phyloP scores from a whole-genome alignment of 2,113 vertebrate genomes.

The Limnothrissa miodon region DNA sequence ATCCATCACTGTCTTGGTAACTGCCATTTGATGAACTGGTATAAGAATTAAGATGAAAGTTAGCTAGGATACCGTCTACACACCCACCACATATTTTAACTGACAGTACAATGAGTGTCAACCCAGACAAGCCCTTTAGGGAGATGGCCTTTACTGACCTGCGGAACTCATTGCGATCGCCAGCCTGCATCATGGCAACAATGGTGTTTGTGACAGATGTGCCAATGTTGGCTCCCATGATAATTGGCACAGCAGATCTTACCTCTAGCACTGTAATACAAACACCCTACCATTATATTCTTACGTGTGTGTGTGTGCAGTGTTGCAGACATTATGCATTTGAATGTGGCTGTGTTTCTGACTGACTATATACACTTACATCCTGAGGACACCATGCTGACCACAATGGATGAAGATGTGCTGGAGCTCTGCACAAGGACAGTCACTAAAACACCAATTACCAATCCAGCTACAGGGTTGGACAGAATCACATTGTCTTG shows the following conservation, averaged over 20 bases:
- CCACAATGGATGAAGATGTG: constrained; percentile 92
- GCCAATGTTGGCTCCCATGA: constrained; percentile 97
- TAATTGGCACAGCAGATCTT: constrained; percentile 83
- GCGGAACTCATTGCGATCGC: constrained; percentile 90
- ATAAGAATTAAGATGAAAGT: no score
- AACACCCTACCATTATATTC: not conserved
- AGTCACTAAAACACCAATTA: constrained; percentile 94
- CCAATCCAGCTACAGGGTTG: constrained; percentile 89
- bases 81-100: not conserved
- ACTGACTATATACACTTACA: constrained; percentile 72
- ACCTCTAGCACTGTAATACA: constrained; percentile 81
- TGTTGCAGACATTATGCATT: not conserved
- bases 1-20: not conserved
- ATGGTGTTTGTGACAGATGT: constrained; percentile 96
- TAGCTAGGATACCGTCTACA: no score
- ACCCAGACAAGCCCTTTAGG: not conserved
- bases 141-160: constrained; percentile 70
- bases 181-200: constrained; percentile 93
- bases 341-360: not conserved
- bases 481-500: constrained; percentile 83
- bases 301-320: not conserved
- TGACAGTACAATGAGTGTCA: not conserved
- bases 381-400: constrained; percentile 97
- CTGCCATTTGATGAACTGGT: no score
- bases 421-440: constrained; percentile 96